Evolutionary conservation across 2,797 vertebrate genomes (phyloP), one percentile per base, ranked within the genome.

Genomic region (Prunella strophiata): DNA sequence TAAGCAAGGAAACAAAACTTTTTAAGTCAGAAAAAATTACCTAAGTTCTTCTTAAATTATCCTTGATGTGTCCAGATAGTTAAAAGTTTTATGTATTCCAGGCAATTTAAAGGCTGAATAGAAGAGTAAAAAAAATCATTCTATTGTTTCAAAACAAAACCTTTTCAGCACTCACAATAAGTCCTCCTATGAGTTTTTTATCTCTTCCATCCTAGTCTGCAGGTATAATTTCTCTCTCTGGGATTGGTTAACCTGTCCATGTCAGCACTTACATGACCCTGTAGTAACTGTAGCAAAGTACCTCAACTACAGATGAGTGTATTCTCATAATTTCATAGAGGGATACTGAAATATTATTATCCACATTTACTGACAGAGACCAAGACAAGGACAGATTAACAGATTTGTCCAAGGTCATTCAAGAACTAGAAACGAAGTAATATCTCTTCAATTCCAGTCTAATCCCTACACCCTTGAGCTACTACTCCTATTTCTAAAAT

Each of bases 371-470:
- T 72, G 65, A 83, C 13, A 91, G 83, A 71, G 57, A 91, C 47
- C 34, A 88, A 92, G 93, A 91, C 85, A 92, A 92, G 70, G 48
- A 77, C 79, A 94, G 82, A 88, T 65, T 81, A 95, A 91, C 21
- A 10, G 61, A 85, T 88, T 78, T 81, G 36, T 63, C 42, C 73
- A 89, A 77, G 61, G 47, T 93, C 51, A 58, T 58, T 83, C 47
- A 88, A 85, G 47, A 81, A 38, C 52, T 32, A 75, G 10, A 21
- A 91, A 84, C 7, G 16, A 83, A 58, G 47, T 54, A 77, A 17
- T 20, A 48, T 47, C 40, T 76, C 59, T 91, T 88, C 54, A 91
- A 54, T 58, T 34, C 40, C 76, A 66, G 38, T n/a, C 27, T 54
- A 85, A 85, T 61, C 42, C 26, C 61, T 81, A 63, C 2, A 11